Evolutionary conservation across 1,140 invertebrate species (phyloP), one percentile per base, ranked within the genome.

Genomic region (Agrilus planipennis): DNA sequence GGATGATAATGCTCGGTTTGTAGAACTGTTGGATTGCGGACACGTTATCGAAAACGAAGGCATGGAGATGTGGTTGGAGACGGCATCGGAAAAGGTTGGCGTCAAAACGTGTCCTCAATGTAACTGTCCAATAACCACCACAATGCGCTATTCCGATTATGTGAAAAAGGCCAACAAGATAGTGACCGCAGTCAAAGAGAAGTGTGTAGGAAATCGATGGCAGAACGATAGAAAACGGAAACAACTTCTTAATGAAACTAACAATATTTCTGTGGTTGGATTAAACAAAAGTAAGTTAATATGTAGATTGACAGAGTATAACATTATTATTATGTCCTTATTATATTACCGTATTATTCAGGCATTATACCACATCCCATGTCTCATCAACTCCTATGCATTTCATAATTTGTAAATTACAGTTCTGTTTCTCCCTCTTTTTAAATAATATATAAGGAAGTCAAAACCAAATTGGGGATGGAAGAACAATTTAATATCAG

Each of bases 21-120:
- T 84, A 29, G 50, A 65, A 22, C 53, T 84, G 14, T 59, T 72
- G 49, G 77, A 82, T 53, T 84, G 80, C 54, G 53, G 60, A 4
- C 79, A 83, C 53, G 46, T 68, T 3, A 56, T 82, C 46, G 78
- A 80, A 53, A 55, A 64, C 10, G 50, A 64, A 7, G 69, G 64
- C 25, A 50, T 81, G 53, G 69, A 77, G 49, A 53, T 52, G 25
- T 69, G 73, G 62, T 61, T 77, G 49, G 49, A 60, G 14, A 39
- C 64, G 1, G 52, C 63, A 23, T 52, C 49, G 20, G 54, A 63
- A 3, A 53, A 62, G 37, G 69, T 81, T 31, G 45, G 63, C n/a
- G 60, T 76, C 39, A 75, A 73, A 45, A 37, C 48, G 1, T 84
- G 80, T 57, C 79, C 79, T 4, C 60, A 56, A 44, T 83, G 81